Conservation (phyloP, 2,113 vertebrate species). For the Bagarius yarrelli region DNA sequence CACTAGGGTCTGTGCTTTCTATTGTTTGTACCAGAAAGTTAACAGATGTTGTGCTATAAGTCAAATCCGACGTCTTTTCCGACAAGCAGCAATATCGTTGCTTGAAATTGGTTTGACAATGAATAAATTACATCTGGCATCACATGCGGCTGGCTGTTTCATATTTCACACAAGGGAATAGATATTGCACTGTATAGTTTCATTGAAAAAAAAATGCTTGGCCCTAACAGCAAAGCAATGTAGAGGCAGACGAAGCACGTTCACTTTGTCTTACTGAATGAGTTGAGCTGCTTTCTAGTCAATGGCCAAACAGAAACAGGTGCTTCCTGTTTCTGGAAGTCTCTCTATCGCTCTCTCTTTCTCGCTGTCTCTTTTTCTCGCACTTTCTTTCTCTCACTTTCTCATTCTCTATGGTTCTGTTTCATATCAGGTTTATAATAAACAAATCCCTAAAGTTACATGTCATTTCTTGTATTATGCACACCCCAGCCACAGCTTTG, state of each 20-base stretch:
- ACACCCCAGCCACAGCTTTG: slow-evolving; percentile 24
- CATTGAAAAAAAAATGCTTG: slow-evolving; percentile 59
- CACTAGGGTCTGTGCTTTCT: slow-evolving; percentile 7
- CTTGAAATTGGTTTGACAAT: slow-evolving; percentile 47
- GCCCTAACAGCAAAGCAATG: slow-evolving; percentile 44
- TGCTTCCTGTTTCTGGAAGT: slow-evolving; percentile 56
- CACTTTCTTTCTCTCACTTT: neutral
- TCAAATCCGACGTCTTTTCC: slow-evolving; percentile 37
- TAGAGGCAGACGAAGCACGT: slow-evolving; percentile 52
- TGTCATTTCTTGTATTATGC: slow-evolving; percentile 34
- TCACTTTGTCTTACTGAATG: slow-evolving; percentile 57
- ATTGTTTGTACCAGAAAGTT: slow-evolving; percentile 19
- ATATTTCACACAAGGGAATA: slow-evolving; percentile 51
- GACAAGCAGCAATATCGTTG: slow-evolving; percentile 28
- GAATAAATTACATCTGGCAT: slow-evolving; percentile 51
- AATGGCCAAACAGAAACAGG: slow-evolving; percentile 57
- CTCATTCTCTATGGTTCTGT: slow-evolving; percentile 12
- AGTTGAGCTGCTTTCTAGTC: slow-evolving; percentile 52
- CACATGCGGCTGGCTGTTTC: slow-evolving; percentile 43
- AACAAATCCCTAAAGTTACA: slow-evolving; percentile 6
- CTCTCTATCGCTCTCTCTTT: neutral
- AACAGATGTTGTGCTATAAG: slow-evolving; percentile 25
- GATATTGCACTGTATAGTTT: slow-evolving; percentile 56
- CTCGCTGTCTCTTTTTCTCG: neutral
- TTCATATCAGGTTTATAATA: slow-evolving; percentile 33